These are phyloP conservation scores for Drosophila virilis DNA, from an alignment of 1,140 invertebrate genomes.

Conservation along the genomic window DNA sequence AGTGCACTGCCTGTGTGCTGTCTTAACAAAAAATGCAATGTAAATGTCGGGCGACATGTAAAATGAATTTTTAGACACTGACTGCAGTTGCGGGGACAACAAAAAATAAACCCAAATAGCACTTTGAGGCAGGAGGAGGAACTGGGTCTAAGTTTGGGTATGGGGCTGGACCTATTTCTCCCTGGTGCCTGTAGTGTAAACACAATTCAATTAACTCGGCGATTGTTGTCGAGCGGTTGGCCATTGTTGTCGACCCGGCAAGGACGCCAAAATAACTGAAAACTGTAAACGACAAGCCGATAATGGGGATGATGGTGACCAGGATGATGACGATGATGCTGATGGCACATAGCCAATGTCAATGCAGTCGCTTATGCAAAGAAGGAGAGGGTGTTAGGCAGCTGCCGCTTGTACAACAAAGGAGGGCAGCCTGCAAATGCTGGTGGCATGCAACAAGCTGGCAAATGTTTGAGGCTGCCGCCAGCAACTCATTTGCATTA, in stretches of 20 bases:
- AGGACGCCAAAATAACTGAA: slow-evolving; percentile 71
- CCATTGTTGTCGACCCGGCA: slow-evolving; percentile 66
- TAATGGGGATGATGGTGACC: slow-evolving; percentile 48
- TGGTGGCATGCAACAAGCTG: slow-evolving; percentile 63
- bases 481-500: slow-evolving; percentile 68
- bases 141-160: not conserved
- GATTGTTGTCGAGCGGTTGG: slow-evolving; percentile 64
- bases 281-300: slow-evolving; percentile 71
- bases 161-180: not conserved
- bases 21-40: no score
- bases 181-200: slow-evolving; percentile 66
- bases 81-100: slow-evolving; percentile 12
- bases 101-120: slow-evolving; percentile 48
- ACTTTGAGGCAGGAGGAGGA: not conserved
- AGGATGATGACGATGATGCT: slow-evolving; percentile 16
- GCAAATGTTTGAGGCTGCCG: slow-evolving; percentile 41
- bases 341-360: slow-evolving; percentile 39
- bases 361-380: not conserved
- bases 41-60: slow-evolving; percentile 11
- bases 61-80: slow-evolving; percentile 17
- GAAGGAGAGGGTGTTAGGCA: not conserved
- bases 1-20: slow-evolving; percentile 7
- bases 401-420: slow-evolving; percentile 13
- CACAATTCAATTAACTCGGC: slow-evolving; percentile 78
- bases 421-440: slow-evolving; percentile 12